Conservation (phyloP, 2,888 invertebrate species). For the Dione juno region DNA sequence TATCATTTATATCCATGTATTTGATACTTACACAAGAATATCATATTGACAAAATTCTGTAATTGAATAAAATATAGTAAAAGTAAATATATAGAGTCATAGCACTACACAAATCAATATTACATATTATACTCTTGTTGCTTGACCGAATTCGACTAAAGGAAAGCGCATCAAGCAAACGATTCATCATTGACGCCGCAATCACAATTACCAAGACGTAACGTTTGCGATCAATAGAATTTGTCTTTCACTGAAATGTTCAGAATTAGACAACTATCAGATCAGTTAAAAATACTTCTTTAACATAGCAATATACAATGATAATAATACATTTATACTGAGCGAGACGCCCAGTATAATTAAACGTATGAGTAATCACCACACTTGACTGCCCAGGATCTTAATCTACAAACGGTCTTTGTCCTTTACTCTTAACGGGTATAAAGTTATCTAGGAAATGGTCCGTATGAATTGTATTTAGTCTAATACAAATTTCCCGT, state of each 20-base stretch:
- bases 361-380: constrained; percentile 42
- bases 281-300: too few relatives aligned
- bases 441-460: constrained; percentile 13
- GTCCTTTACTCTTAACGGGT: background rate
- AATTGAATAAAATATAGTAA: background rate
- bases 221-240: background rate
- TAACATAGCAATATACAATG: too few relatives aligned
- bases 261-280: background rate
- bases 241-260: background rate
- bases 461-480: constrained; percentile 1
- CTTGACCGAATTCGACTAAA: constrained; percentile 4
- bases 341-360: constrained; percentile 24
- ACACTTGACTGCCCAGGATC: constrained; percentile 59
- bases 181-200: constrained; percentile 5
- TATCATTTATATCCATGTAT: background rate
- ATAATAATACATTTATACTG: background rate
- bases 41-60: background rate
- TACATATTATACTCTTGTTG: background rate
- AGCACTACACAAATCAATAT: constrained; percentile 1
- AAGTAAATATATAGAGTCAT: too few relatives aligned
- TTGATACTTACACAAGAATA: background rate
- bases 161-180: constrained; percentile 1
- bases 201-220: background rate
- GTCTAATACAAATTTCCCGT: background rate
- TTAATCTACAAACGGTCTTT: constrained; percentile 38